Evolutionary conservation across 2,888 invertebrate species (phyloP), one percentile per base, ranked within the genome.

Genomic region (Cataglyphis albicans): DNA sequence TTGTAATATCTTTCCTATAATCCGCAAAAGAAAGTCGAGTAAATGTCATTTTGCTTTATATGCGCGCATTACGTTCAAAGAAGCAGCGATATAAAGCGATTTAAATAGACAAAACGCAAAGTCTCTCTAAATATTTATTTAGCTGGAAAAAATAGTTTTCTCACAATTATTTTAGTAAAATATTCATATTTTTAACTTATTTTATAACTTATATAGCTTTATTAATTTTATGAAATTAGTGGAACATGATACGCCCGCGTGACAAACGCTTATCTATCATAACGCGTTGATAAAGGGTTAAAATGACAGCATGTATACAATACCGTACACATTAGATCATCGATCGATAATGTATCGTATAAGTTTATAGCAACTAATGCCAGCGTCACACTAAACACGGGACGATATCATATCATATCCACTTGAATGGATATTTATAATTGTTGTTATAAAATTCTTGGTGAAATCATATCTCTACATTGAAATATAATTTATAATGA

Each of bases 301-400:
- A 83, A 84, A 84, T 84, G 73, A 78, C 38, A 52, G 57, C 35
- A 35, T 35, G 35, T 44, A 65, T 32, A 44, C 15, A 68, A 12
- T 52, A 78, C 61, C 68, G 64, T 76, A 57, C 48, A 55, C 59
- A 72, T 48, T 35, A 68, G 38, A 83, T 83, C 65, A 35, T 72
- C 74, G 83, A 83, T 78, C 74, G 78, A 84, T 73, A 67, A 72
- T 73, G 64, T 78, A 83, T 84, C 78, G 76, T 67, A 29, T 55
- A 38, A 65, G 84, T 82, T 82, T 84, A 82, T 72, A 29, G 55
- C 59, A 52, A 75, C 41, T 76, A 76, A 78, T 84, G 76, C 48
- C 70, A 84, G 65, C 72, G 12, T 59, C 65, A 64, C 68, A 25
- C 64, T 64, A 76, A 76, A 76, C 29, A 59, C 52, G 59, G 70